Percentiles rank a stretch among this genome's conserved stretches.
Conservation (phyloP, 2,888 invertebrate genomes). For the Chymomyza fuscimana region DNA sequence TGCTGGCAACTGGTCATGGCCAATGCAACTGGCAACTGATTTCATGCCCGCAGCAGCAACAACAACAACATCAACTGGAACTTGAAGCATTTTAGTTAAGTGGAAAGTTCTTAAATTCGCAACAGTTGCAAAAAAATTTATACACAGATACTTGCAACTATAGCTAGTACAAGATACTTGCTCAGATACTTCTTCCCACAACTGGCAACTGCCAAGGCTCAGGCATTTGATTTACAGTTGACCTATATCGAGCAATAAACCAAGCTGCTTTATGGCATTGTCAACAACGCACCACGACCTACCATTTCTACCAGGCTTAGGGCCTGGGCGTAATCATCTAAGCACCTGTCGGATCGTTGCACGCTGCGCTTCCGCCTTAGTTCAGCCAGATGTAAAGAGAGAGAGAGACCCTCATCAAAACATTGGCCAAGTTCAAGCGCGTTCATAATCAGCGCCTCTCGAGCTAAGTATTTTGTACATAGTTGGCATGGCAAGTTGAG, state of each 20-base stretch:
- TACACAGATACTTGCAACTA: slow-evolving; percentile 1
- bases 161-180: not conserved
- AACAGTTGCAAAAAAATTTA: slow-evolving; percentile 31
- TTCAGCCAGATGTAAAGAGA: not conserved
- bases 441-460: slow-evolving; percentile 63
- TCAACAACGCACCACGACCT: slow-evolving; percentile 33
- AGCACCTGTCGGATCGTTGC: slow-evolving; percentile 16
- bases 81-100: slow-evolving; percentile 44
- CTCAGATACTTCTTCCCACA: slow-evolving; percentile 39
- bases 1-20: slow-evolving; percentile 1
- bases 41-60: slow-evolving; percentile 19
- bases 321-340: slow-evolving; percentile 8
- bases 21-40: slow-evolving; percentile 17
- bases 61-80: slow-evolving; percentile 18
- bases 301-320: not conserved
- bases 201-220: not conserved
- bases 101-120: slow-evolving; percentile 49
- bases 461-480: slow-evolving; percentile 2
- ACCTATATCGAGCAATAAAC: slow-evolving; percentile 51
- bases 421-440: slow-evolving; percentile 51
- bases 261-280: slow-evolving; percentile 50
- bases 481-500: slow-evolving; percentile 7
- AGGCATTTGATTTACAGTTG: slow-evolving; percentile 42
- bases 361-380: slow-evolving; percentile 39
- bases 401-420: slow-evolving; percentile 14